Evolutionary conservation across 2,888 invertebrate species (phyloP).

Genomic region (Drosophila austrosaltans): DNA sequence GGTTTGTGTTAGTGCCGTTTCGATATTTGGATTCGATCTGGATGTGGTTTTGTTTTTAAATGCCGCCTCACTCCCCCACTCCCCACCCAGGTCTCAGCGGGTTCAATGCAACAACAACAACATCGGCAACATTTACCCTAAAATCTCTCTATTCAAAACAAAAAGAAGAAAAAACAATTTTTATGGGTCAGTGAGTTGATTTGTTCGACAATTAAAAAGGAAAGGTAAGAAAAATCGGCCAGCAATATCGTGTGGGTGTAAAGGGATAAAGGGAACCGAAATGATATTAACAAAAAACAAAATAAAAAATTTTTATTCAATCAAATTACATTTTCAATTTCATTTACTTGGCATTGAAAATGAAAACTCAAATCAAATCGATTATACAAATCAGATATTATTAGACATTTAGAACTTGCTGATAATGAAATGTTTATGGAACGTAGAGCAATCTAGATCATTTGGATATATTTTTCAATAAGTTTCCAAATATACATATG

Average conservation of each 20-base stretch:
- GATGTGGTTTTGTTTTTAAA: conserved; percentile 28
- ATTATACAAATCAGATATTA: background rate
- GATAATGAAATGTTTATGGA: background rate
- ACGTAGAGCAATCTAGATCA: background rate
- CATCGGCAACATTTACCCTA: background rate
- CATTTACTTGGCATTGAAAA: background rate
- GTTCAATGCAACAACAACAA: background rate
- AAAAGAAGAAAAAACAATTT: conserved; percentile 27
- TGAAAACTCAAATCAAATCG: background rate
- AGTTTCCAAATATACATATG: too few relatives aligned
- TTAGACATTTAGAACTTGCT: background rate
- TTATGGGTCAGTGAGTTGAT: conserved; percentile 59
- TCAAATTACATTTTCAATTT: conserved; percentile 1
- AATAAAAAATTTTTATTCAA: background rate
- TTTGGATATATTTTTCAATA: too few relatives aligned
- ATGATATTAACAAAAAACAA: too few relatives aligned
- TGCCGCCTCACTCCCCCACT: conserved; percentile 48
- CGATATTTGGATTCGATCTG: conserved; percentile 28
- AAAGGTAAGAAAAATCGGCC: conserved; percentile 42
- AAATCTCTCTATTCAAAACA: conserved; percentile 11
- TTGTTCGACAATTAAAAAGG: conserved; percentile 63
- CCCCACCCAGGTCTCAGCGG: conserved; percentile 41
- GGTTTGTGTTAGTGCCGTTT: conserved; percentile 44
- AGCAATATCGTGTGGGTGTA: background rate
- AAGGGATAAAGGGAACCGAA: background rate